Base-by-base conservation (phyloP, 2,888 invertebrate species). In the Thysanoteuthis rhombus region DNA sequence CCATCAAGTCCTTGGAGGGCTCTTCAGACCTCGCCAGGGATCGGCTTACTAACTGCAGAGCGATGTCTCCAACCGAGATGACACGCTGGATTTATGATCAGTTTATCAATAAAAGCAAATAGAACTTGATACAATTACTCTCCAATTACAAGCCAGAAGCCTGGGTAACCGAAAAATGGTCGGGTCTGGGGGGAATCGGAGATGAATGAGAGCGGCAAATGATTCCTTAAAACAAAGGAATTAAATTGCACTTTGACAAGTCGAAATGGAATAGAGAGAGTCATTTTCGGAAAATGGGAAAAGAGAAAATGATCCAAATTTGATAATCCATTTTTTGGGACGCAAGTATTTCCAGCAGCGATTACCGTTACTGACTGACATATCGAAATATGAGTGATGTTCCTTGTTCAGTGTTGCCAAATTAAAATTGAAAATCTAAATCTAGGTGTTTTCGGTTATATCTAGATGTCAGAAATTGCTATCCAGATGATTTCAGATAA, bases 61-160 rank as follows among this genome's bases (percentile, higher is more conserved):
- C 19, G n/a, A 75, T n/a, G n/a, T 75, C 75, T n/a, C 75, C n/a
- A 75, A 16, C 16, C 19, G n/a, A 75, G 19, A 75, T 75, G 75
- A n/a, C 75, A 75, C 75, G 36, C 75, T 75, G 75, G 75, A 75
- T 75, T 75, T 75, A 75, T 75, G 75, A 75, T 75, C n/a, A 36
- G n/a, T 75, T 75, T n/a, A 75, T 75, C 75, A 75, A 75, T 75
- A 75, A 75, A 75, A 75, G n/a, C n/a, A n/a, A 75, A 75, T 75
- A n/a, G n/a, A 75, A 75, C 75, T 75, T 75, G 75, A 75, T 75
- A 75, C n/a, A 75, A 75, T 75, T 75, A 75, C n/a, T 75, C 75
- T 75, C 75, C 12, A 75, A n/a, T 75, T n/a, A 75, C 75, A 10
- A n/a, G n/a, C 16, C 75, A 75, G 36, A 16, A n/a, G 10, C 12